Conservation (phyloP, 2,113 vertebrate genomes). For the Tylochromis polylepis region DNA sequence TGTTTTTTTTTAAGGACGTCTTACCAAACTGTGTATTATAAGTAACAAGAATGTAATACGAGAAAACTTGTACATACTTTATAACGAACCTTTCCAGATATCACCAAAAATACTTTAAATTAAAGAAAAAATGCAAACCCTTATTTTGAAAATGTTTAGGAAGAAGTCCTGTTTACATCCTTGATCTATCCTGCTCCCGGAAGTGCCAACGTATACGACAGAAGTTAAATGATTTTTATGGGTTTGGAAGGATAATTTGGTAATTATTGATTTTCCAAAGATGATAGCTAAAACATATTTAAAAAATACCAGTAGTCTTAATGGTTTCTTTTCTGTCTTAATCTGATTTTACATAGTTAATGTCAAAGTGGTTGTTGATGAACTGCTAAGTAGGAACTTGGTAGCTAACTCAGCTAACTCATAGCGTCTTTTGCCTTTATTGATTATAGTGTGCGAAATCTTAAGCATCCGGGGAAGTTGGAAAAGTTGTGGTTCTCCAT, state of each 20-base stretch:
- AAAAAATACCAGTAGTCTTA: background rate
- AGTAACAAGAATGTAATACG: rapidly evolving
- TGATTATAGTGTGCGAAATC: background rate
- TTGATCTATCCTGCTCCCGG: background rate
- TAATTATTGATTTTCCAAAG: background rate
- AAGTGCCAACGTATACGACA: background rate
- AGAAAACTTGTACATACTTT: rapidly evolving
- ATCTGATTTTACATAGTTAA: background rate
- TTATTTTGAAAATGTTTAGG: constrained; percentile 45
- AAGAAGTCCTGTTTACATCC: constrained; percentile 45
- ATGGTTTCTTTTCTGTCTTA: background rate
- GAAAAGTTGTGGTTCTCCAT: background rate
- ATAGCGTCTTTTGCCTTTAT: background rate
- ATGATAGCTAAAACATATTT: background rate
- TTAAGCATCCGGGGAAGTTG: rapidly evolving
- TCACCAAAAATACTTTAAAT: background rate
- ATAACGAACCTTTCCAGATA: rapidly evolving
- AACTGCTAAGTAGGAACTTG: background rate
- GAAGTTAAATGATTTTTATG: background rate
- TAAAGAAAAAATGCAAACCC: background rate
- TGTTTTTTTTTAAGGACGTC: background rate
- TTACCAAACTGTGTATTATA: background rate
- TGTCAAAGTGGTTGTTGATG: background rate
- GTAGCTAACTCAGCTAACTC: background rate
- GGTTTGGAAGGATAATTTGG: background rate